Evolutionary conservation across 2,888 invertebrate species (phyloP), one percentile per base, ranked within the genome.

Genomic region (Halictus quadricinctus): DNA sequence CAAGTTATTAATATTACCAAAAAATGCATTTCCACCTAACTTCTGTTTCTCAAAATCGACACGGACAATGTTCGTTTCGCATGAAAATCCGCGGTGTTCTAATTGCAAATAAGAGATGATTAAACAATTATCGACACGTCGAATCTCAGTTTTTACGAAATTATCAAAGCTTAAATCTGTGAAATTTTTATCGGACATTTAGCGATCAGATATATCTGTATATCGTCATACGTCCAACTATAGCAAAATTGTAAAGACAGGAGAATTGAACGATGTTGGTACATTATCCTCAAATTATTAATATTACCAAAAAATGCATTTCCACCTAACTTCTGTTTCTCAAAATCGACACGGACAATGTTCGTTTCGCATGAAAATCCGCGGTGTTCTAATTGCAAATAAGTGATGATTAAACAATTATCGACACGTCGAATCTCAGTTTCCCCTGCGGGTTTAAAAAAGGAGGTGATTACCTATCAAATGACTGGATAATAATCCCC

Each of bases 401-500:
- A 58, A n/a, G n/a, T n/a, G n/a, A 58, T 1, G n/a, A 58, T 12
- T n/a, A 10, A n/a, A 58, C 58, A n/a, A 58, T n/a, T 10, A 58
- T n/a, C 58, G 58, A n/a, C 58, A 1, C 12, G n/a, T n/a, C 12
- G n/a, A 5, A 12, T n/a, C n/a, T 5, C 58, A 12, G n/a, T 58
- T n/a, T 58, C n/a, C 12, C n/a, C 3, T 10, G 58, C 12, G n/a
- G 21, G n/a, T 58, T 12, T 58, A n/a, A 58, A 12, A 36, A 36
- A 36, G 5, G 4, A n/a, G 21, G 21, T 21, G 21, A 54, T 54
- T 54, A n/a, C 58, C 58, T 12, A n/a, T 10, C 0, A 58, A 58
- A 58, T n/a, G 58, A 58, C 58, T 58, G 58, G 58, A n/a, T 58
- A 58, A 58, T 58, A 58, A 58, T 58, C 58, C 58, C n/a, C 7